These are phyloP conservation scores for Drosophila nigricruria DNA, from an alignment of 2,888 invertebrate genomes.

Conservation along the genomic window DNA sequence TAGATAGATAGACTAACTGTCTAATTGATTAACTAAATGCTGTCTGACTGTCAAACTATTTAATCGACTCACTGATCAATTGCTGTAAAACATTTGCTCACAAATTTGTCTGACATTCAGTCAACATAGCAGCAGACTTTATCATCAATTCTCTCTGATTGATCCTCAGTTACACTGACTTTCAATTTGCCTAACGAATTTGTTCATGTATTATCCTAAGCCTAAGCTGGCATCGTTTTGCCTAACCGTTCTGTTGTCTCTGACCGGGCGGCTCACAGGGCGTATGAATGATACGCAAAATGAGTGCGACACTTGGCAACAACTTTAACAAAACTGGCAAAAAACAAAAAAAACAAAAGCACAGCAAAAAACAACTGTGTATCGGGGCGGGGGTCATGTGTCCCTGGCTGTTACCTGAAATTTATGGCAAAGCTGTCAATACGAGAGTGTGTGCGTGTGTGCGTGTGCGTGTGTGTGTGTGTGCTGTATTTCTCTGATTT, in stretches of 20 bases:
- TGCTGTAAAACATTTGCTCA: background rate
- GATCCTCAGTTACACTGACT: background rate
- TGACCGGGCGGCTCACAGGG: constrained; percentile 34
- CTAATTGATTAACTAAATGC: background rate
- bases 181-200: constrained; percentile 4
- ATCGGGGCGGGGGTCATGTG: constrained; percentile 15
- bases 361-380: constrained; percentile 8
- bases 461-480: constrained; percentile 13
- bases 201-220: constrained; percentile 43
- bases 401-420: constrained; percentile 61
- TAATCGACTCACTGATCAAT: background rate
- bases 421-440: constrained; percentile 74
- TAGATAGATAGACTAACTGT: background rate
- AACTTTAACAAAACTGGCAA: constrained; percentile 18
- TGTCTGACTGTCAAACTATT: background rate
- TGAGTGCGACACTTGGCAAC: constrained; percentile 45
- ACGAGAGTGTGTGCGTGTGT: constrained; percentile 26
- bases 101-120: background rate
- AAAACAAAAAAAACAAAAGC: background rate
- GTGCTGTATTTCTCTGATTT: too few relatives aligned
- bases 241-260: constrained; percentile 22
- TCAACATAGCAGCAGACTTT: background rate
- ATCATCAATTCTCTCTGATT: background rate
- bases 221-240: constrained; percentile 30
- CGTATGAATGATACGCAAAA: constrained; percentile 64